These are phyloP conservation scores for Sander vitreus DNA, from an alignment of 2,113 vertebrate genomes.

Conservation along the genomic window DNA sequence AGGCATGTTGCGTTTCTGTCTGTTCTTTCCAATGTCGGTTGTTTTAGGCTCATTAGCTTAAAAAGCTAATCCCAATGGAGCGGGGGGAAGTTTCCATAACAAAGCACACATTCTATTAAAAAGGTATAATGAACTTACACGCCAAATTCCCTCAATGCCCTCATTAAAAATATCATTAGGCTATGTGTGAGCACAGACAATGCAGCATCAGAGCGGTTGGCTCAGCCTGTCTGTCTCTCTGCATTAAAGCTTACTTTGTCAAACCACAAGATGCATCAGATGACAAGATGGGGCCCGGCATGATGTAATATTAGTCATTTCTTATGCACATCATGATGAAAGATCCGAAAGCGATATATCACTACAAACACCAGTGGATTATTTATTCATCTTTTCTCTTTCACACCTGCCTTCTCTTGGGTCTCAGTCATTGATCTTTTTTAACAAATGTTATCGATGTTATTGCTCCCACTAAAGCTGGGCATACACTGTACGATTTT, in stretches of 20 bases:
- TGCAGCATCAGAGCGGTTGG: slow-evolving; percentile 5
- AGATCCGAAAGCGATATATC: too few relatives aligned
- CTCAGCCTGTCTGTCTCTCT: neutral
- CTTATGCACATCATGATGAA: neutral
- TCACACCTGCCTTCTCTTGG: too few relatives aligned
- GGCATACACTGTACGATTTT: too few relatives aligned
- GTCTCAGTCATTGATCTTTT: too few relatives aligned
- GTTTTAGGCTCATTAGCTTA: slow-evolving; percentile 70
- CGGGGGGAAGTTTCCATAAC: slow-evolving; percentile 45
- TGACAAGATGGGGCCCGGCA: neutral
- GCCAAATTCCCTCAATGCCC: slow-evolving; percentile 40
- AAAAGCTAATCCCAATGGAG: slow-evolving; percentile 52
- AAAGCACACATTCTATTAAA: slow-evolving; percentile 53
- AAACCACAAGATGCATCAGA: slow-evolving; percentile 2
- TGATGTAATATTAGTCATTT: neutral
- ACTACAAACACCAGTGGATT: too few relatives aligned
- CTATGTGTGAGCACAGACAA: slow-evolving; percentile 12
- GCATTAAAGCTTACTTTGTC: neutral
- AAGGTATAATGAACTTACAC: slow-evolving; percentile 44
- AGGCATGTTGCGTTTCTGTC: slow-evolving; percentile 5
- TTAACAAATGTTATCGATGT: too few relatives aligned
- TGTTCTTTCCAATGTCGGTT: slow-evolving; percentile 46
- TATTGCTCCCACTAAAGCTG: too few relatives aligned
- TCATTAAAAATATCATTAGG: slow-evolving; percentile 59
- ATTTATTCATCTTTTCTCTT: too few relatives aligned